Evolutionary conservation across 2,797 vertebrate genomes (phyloP), one percentile per base, ranked within the genome.

Genomic region (Scomberomorus guttatus): DNA sequence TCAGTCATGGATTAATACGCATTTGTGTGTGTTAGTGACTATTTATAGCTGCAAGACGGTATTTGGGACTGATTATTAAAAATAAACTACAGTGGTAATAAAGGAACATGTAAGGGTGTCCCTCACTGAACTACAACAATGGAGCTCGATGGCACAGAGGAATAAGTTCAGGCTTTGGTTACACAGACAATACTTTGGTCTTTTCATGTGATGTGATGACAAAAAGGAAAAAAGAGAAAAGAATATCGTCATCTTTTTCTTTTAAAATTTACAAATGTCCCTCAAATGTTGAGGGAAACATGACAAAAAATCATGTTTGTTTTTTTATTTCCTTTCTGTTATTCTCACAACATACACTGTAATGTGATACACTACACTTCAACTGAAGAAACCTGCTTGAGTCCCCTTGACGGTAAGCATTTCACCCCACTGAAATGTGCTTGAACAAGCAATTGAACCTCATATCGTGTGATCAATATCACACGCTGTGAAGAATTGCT

Each of bases 381-480:
- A 80, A 1, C 17, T 15, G 44, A 58, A 60, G 48, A 63, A 67
- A 56, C 67, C 62, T 37, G 39, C 37, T 50, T 2, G 11, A 61
- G 32, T 63, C 32, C 48, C 75, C 29, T 27, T 61, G 55, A 79
- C 24, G 20, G 25, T 57, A 17, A 79, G 62, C 59, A 61, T 72
- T 69, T 78, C 66, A 51, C 24, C 37, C 27, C 0, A 6, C 55
- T 60, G 72, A 68, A 80, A 84, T 70, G 74, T 65, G 57, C 61
- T 66, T 61, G 51, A 85, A 84, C 48, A 83, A 81, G 58, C 68
- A 78, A 64, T 27, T 44, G 75, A 46, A 81, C 66, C 66, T 74
- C 25, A 59, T 80, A 82, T 79, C 60, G 56, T 73, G 64, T 75
- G 82, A 86, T 91, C 87, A 75, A 86, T 82, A 82, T 58, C 70